A percentile compares a stretch with the other conserved stretches of the same genome.
These are phyloP conservation scores for Clarias magur DNA, from an alignment of 2,113 vertebrate genomes.

Conservation along the genomic window DNA sequence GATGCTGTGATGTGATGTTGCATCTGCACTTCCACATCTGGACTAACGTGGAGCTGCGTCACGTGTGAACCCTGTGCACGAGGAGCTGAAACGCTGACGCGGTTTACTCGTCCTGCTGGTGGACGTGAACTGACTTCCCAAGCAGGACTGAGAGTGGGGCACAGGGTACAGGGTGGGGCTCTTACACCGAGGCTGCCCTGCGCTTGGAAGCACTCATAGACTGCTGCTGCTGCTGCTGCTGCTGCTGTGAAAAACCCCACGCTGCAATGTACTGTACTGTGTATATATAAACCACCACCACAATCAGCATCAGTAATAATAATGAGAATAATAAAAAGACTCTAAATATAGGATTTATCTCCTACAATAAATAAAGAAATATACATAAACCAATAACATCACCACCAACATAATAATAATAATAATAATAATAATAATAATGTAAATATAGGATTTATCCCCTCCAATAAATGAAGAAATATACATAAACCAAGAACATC, in stretches of 20 bases:
- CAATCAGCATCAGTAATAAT: no score
- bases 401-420: no score
- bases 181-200: neutral
- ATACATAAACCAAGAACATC: no score
- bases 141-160: neutral
- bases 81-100: constrained; percentile 25
- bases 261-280: no score
- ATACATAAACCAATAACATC: no score
- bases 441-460: no score
- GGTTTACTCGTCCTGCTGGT: neutral
- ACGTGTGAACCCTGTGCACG: neutral
- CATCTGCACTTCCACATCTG: neutral
- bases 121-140: constrained; percentile 9
- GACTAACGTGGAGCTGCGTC: neutral
- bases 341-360: no score
- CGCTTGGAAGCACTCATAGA: neutral
- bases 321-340: no score
- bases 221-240: neutral
- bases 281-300: no score
- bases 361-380: no score
- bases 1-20: constrained; percentile 2
- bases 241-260: neutral
- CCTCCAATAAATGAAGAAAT: no score
- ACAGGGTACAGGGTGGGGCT: constrained; percentile 1
- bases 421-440: no score